Percentiles rank a stretch among this genome's conserved stretches.
These are phyloP conservation scores for Prosopocoilus inquinatus DNA, from an alignment of 2,888 invertebrate species.

Conservation along the genomic window DNA sequence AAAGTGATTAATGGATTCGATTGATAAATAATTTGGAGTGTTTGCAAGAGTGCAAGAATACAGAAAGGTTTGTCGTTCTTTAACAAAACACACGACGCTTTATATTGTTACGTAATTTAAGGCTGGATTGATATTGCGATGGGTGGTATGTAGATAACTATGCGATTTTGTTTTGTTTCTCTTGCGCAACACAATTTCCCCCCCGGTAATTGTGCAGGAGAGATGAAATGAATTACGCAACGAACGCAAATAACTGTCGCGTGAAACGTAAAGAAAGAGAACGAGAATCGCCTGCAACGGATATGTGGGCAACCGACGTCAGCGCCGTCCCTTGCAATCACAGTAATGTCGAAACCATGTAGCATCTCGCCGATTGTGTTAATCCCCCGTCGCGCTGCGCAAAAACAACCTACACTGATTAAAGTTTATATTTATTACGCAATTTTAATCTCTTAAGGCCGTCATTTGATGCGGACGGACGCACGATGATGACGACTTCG, in stretches of 20 bases:
- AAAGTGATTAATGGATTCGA: no score
- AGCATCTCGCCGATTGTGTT: slow-evolving; percentile 39
- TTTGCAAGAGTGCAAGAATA: no score
- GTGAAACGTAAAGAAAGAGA: slow-evolving; percentile 13
- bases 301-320: slow-evolving; percentile 51
- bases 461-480: not conserved
- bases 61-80: no score
- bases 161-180: no score
- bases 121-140: no score
- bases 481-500: no score
- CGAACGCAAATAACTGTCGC: slow-evolving; percentile 4
- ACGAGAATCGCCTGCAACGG: slow-evolving; percentile 40
- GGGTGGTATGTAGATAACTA: no score
- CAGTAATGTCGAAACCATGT: slow-evolving; percentile 52
- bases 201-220: no score
- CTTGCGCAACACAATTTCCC: no score
- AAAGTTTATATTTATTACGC: slow-evolving; percentile 21
- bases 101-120: no score
- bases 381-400: slow-evolving; percentile 38
- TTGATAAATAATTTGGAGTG: no score
- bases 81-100: no score
- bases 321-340: slow-evolving; percentile 46
- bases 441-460: slow-evolving; percentile 5
- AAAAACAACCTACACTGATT: slow-evolving; percentile 24
- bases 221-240: slow-evolving; percentile 12